phyloP scores from a whole-genome alignment of 1,140 invertebrate genomes.

The Drosophila mauritiana region DNA sequence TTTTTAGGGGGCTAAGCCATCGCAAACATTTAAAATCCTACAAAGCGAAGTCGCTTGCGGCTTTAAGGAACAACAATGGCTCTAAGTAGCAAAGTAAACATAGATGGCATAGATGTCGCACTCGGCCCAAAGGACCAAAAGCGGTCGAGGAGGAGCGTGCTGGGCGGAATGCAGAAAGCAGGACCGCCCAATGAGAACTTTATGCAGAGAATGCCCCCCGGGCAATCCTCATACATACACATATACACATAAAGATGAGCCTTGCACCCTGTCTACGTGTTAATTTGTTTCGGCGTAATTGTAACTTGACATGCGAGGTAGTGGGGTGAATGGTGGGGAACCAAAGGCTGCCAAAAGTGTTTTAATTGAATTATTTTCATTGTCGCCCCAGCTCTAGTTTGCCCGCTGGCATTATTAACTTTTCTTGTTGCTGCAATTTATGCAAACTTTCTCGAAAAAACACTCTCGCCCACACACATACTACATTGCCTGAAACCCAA shows the following conservation, averaged over 20 bases:
- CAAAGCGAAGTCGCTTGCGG: slow-evolving; percentile 67
- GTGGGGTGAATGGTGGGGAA: slow-evolving; percentile 11
- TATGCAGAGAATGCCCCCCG: slow-evolving; percentile 64
- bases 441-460: slow-evolving; percentile 74
- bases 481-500: slow-evolving; percentile 25
- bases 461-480: slow-evolving; percentile 21
- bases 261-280: slow-evolving; percentile 59
- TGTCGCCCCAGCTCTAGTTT: slow-evolving; percentile 67
- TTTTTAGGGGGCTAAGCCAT: slow-evolving; percentile 22
- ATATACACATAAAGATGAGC: background rate
- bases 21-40: slow-evolving; percentile 66
- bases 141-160: background rate
- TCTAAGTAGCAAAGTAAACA: slow-evolving; percentile 77
- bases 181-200: slow-evolving; percentile 44
- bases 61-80: slow-evolving; percentile 68
- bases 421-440: slow-evolving; percentile 78
- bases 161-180: slow-evolving; percentile 2
- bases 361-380: slow-evolving; percentile 84
- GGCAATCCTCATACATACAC: slow-evolving; percentile 31
- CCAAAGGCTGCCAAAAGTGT: slow-evolving; percentile 77
- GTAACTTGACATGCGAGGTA: slow-evolving; percentile 72
- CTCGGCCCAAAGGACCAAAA: slow-evolving; percentile 6
- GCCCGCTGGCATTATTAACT: slow-evolving; percentile 75
- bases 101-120: slow-evolving; percentile 73
- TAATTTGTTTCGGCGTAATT: slow-evolving; percentile 80